Percentiles rank a stretch among this genome's conserved stretches.
phyloP scores from a whole-genome alignment of 2,888 invertebrate genomes.

The Phaonia tiefii region DNA sequence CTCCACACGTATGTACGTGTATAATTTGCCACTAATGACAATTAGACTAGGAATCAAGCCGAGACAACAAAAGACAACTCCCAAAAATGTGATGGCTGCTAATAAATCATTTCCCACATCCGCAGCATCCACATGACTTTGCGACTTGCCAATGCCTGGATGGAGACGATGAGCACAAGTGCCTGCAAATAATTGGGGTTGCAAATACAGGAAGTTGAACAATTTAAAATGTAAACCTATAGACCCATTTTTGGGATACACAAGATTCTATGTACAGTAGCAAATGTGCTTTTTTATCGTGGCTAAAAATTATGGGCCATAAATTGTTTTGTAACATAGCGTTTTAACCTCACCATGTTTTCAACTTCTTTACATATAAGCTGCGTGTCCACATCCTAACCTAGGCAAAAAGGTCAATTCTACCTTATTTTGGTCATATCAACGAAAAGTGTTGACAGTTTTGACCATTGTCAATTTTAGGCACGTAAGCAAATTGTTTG shows the following conservation, averaged over 20 bases:
- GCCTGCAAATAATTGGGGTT: constrained; percentile 21
- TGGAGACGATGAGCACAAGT: background rate
- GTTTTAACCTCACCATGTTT: constrained; percentile 5
- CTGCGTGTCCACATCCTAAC: background rate
- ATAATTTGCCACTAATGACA: too few species aligned
- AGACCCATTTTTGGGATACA: constrained; percentile 11
- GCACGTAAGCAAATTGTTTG: constrained; percentile 70
- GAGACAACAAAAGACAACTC: background rate
- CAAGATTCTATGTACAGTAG: constrained; percentile 3
- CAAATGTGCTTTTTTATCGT: background rate
- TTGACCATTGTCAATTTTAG: constrained; percentile 68
- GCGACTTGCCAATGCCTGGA: background rate
- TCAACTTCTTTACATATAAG: constrained; percentile 33
- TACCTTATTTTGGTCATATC: constrained; percentile 27
- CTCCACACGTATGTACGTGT: too few species aligned
- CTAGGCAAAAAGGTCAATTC: constrained; percentile 18
- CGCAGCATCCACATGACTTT: constrained; percentile 1
- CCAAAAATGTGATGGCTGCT: constrained; percentile 4
- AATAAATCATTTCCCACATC: constrained; percentile 34
- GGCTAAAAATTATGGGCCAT: background rate
- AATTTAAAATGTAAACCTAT: constrained; percentile 14
- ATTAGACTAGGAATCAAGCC: too few species aligned
- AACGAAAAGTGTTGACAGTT: constrained; percentile 61
- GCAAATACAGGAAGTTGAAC: constrained; percentile 6
- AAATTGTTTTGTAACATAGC: background rate